Evolutionary conservation across 2,888 invertebrate species (phyloP).

Genomic region (Polylopha cassiicola): DNA sequence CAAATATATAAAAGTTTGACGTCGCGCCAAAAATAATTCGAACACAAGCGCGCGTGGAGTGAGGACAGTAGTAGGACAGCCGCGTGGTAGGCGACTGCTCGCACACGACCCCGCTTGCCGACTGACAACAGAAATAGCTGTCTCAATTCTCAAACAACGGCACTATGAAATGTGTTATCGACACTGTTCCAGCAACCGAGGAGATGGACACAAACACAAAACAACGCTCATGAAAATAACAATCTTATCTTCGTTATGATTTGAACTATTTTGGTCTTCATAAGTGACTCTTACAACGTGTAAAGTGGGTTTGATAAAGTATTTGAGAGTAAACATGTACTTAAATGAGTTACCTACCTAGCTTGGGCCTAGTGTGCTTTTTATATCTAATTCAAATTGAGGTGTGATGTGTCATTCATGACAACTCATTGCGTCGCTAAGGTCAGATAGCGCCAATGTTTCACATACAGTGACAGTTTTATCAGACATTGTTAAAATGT

Average conservation of each 20-base stretch:
- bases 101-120: slow-evolving; percentile 38
- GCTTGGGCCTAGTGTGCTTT: too few relatives aligned
- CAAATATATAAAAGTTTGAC: slow-evolving; percentile 44
- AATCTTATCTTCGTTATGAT: too few relatives aligned
- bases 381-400: neutral
- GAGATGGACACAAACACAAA: neutral
- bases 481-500: slow-evolving; percentile 10
- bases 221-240: slow-evolving; percentile 3
- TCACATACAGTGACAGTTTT: slow-evolving; percentile 6
- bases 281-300: too few relatives aligned
- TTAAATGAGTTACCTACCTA: too few relatives aligned
- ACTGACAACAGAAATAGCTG: slow-evolving; percentile 58
- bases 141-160: slow-evolving; percentile 51
- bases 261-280: too few relatives aligned
- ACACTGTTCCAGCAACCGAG: slow-evolving; percentile 9
- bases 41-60: slow-evolving; percentile 6
- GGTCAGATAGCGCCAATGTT: slow-evolving; percentile 9
- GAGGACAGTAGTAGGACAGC: neutral
- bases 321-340: neutral
- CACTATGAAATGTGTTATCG: slow-evolving; percentile 36
- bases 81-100: slow-evolving; percentile 36
- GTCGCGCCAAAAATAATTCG: slow-evolving; percentile 41
- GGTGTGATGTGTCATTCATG: neutral
- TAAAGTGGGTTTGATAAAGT: neutral
- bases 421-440: neutral